phyloP scores from a whole-genome alignment of 2,888 invertebrate species.

The Cybosia mesomella region DNA sequence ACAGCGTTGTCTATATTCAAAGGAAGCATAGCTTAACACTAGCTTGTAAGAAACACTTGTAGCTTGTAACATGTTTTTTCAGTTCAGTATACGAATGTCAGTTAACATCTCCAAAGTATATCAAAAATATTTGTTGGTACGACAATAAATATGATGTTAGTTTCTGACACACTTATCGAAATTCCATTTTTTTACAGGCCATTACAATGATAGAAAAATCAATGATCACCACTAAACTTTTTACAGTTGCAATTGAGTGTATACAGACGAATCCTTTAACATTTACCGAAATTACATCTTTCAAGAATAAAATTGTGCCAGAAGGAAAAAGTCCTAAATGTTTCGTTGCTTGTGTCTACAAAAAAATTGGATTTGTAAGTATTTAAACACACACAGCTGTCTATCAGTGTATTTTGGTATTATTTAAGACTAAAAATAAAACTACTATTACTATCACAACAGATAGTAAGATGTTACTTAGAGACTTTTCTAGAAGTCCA shows the following conservation, averaged over 20 bases:
- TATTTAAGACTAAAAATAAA: too few species aligned
- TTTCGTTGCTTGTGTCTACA: conserved; percentile 67
- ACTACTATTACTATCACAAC: too few species aligned
- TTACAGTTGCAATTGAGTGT: conserved; percentile 62
- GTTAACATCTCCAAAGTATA: too few species aligned
- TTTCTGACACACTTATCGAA: neutral
- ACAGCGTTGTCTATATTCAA: too few species aligned
- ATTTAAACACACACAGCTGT: neutral
- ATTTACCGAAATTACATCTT: conserved; percentile 58
- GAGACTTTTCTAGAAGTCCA: neutral
- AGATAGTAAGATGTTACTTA: neutral
- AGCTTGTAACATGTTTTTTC: too few species aligned
- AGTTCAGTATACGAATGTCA: too few species aligned
- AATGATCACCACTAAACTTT: conserved; percentile 59
- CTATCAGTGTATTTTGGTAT: too few species aligned
- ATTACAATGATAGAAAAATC: conserved; percentile 59
- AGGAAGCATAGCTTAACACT: too few species aligned
- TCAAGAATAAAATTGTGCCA: conserved; percentile 65
- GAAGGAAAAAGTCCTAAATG: conserved; percentile 64
- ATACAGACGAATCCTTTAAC: conserved; percentile 63
- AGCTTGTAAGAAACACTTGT: too few species aligned
- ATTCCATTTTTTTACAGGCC: conserved; percentile 50
- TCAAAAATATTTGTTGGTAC: too few species aligned
- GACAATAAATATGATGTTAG: neutral
- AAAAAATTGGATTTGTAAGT: conserved; percentile 69